Evolutionary conservation across 2,888 invertebrate genomes (phyloP), one percentile per base, ranked within the genome.

Genomic region (Coremacera marginata): DNA sequence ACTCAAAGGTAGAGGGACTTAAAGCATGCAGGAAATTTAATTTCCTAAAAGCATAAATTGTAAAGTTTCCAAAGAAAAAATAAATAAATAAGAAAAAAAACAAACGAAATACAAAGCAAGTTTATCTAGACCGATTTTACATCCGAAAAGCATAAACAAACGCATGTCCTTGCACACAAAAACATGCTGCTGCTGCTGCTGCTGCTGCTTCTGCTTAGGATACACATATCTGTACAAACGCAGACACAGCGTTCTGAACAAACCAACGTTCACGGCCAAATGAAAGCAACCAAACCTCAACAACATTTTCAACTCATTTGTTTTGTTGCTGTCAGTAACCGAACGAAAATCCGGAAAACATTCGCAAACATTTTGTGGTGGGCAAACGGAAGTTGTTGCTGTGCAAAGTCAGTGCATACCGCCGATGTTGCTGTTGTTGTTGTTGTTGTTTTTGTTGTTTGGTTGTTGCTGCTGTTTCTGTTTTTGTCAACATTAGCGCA

Each of bases 11-110:
- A 8, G 31, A 16, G 31, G n/a, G 34, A 63, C 34, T 31, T 63
- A 63, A 63, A 63, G 63, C 16, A 60, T 9, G 71, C 84, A 86
- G 87, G 86, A 87, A 87, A 84, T 87, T 87, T 87, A 87, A 87
- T 87, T 87, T 87, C 87, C 88, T 86, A 85, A 86, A 87, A 82
- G 81, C 88, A 87, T 87, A 87, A 87, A 87, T 87, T 86, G 84
- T 81, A 82, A 52, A 74, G n/a, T 65, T 34, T 55, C n/a, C 3
- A 5, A 55, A 7, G 5, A 62, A 62, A 60, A 70, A 70, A 55
- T 14, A 2, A 25, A 51, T 7, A 67, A 37, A 44, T 22, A 44
- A 68, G n/a, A n/a, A 44, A 44, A 37, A 81, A 82, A 81, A 83
- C 84, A 82, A 82, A 72, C n/a, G 31, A 60, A 57, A 8, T 19